Conservation (phyloP, 1,140 invertebrate genomes). For the Eurosta solidaginis region DNA sequence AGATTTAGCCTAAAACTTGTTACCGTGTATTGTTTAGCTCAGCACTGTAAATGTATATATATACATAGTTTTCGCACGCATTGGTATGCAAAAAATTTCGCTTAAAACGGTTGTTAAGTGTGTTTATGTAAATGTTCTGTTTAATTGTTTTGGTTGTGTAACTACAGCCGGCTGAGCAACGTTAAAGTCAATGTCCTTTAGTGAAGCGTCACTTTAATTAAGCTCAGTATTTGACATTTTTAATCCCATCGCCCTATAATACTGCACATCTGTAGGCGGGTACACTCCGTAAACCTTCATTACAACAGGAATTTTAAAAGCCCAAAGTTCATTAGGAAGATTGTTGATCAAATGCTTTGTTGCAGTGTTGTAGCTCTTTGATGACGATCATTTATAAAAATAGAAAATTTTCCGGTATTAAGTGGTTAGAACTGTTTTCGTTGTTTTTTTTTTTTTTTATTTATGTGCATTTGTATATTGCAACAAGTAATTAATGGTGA, state of each 20-base stretch:
- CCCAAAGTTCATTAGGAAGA: background rate
- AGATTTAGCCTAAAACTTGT: too few species aligned
- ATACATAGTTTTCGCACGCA: background rate
- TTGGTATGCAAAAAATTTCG: background rate
- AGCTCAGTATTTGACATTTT: constrained; percentile 41
- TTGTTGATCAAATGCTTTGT: too few species aligned
- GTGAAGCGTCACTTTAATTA: constrained; percentile 49
- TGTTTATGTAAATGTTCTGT: background rate
- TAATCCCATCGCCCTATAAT: constrained; percentile 36
- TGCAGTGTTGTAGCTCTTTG: background rate
- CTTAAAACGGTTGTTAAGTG: too few species aligned
- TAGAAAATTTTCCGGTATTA: background rate
- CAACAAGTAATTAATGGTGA: too few species aligned
- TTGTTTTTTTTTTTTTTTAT: background rate
- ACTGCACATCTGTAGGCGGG: constrained; percentile 28
- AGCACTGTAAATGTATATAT: too few species aligned
- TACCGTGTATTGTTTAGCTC: too few species aligned
- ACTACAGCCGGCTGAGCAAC: background rate
- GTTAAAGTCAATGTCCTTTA: constrained; percentile 45
- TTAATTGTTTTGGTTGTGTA: constrained; percentile 1
- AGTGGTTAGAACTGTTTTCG: background rate
- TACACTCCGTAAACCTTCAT: background rate
- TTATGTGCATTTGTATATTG: background rate
- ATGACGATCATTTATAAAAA: constrained; percentile 16
- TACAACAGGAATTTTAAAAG: constrained; percentile 17